Evolutionary conservation across 1,140 invertebrate genomes (phyloP).

Genomic region (Saccostrea echinata): DNA sequence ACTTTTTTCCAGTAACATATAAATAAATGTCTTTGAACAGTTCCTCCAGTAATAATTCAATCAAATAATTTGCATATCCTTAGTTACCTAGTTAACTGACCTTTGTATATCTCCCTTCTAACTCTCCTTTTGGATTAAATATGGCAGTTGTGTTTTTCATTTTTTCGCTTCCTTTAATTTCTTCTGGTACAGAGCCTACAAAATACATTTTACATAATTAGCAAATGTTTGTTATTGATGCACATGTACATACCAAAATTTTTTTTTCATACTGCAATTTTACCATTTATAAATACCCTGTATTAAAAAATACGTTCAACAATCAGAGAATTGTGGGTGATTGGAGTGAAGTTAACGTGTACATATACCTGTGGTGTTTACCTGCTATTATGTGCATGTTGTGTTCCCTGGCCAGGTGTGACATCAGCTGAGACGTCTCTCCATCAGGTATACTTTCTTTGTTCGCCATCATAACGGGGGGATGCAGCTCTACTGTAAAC

Average conservation of each 20-base stretch:
- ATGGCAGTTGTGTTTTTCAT: conserved; percentile 14
- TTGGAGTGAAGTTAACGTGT: no score
- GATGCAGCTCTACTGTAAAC: not conserved
- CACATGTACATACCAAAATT: no score
- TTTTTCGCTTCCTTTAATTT: conserved; percentile 21
- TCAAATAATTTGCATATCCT: no score
- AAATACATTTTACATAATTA: no score
- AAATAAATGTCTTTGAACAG: no score
- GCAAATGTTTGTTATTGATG: no score
- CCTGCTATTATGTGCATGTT: conserved; percentile 25
- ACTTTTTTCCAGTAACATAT: no score
- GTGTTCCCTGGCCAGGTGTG: conserved; percentile 28
- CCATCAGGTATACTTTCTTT: conserved; percentile 1
- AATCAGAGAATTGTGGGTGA: no score
- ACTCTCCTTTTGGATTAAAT: conserved; percentile 21
- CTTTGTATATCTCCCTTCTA: not conserved
- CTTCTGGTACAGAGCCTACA: conserved; percentile 9
- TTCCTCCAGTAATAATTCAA: no score
- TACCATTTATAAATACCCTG: no score
- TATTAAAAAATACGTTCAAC: no score
- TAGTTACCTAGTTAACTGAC: not conserved
- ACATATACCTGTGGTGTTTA: not conserved
- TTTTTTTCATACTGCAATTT: no score
- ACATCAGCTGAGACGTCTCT: not conserved
- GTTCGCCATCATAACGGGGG: not conserved